These are phyloP conservation scores for Petaurus breviceps DNA, from an alignment of 2,113 vertebrate species.

Conservation along the genomic window DNA sequence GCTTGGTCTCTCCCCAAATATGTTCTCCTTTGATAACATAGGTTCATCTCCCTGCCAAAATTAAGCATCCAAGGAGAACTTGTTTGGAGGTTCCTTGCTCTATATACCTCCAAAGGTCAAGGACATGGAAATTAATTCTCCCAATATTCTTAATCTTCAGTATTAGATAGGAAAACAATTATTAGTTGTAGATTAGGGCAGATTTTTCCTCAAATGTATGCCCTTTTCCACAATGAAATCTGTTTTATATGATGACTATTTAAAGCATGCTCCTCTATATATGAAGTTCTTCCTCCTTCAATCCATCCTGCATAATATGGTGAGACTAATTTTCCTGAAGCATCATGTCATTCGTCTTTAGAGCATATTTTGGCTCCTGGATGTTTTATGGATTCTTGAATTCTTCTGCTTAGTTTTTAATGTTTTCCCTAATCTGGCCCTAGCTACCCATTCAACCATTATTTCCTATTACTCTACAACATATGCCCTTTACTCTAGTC, in stretches of 20 bases:
- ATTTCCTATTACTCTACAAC: neutral
- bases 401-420: neutral
- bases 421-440: neutral
- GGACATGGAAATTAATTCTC: neutral
- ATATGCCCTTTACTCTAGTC: neutral
- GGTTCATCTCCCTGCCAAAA: neutral
- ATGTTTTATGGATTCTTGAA: no score
- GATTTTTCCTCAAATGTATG: slow-evolving; percentile 12
- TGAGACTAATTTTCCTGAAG: neutral
- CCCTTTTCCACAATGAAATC: slow-evolving; percentile 18
- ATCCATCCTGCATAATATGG: neutral
- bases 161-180: slow-evolving; percentile 15
- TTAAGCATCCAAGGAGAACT: neutral
- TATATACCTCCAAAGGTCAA: neutral
- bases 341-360: neutral
- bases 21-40: neutral
- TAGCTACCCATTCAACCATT: neutral
- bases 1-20: neutral
- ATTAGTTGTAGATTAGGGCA: slow-evolving; percentile 7
- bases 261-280: neutral
- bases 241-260: slow-evolving; percentile 12
- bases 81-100: neutral
- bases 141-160: neutral
- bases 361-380: no score
- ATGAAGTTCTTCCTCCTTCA: neutral